Percentiles rank a stretch among this genome's conserved stretches.
Evolutionary conservation across 23 tunicate species (phyloP).

Genomic region (Trididemnum miniatum): DNA sequence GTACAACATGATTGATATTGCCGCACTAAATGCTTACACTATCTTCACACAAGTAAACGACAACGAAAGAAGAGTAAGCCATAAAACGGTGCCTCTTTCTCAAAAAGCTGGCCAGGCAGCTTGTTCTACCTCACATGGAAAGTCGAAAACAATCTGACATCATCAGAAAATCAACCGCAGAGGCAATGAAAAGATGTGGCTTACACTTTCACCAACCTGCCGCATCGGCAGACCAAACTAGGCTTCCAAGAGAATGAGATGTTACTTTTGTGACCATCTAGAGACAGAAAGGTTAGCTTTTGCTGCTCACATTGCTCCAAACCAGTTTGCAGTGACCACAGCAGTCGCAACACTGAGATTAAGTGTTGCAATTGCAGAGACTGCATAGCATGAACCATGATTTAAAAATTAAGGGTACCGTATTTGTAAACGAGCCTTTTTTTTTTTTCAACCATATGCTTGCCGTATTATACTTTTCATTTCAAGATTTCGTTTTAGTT

Average conservation of each 20-base stretch:
- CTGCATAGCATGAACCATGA: background rate
- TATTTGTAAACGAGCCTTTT: background rate
- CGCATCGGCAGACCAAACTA: conserved; percentile 2
- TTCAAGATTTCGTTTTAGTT: conserved; percentile 7
- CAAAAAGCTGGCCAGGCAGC: conserved; percentile 17
- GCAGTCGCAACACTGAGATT: conserved; percentile 12
- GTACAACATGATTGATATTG: conserved; percentile 12
- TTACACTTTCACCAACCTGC: conserved; percentile 6
- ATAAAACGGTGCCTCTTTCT: background rate
- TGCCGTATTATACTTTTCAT: background rate
- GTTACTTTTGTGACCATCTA: conserved; percentile 13
- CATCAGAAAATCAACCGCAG: background rate
- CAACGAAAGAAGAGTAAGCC: conserved; percentile 12
- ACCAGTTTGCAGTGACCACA: conserved; percentile 6
- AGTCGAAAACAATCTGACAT: background rate
- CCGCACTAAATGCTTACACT: conserved; percentile 15
- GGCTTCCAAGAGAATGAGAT: conserved; percentile 1
- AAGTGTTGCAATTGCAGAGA: conserved; percentile 6
- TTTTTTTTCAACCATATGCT: background rate
- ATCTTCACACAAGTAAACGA: conserved; percentile 9
- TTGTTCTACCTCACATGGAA: background rate
- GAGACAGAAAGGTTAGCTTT: conserved; percentile 3
- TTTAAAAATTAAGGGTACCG: background rate
- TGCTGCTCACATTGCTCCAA: conserved; percentile 19
- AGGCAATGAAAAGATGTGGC: conserved; percentile 7